Base-by-base conservation (phyloP, 1,140 invertebrate species). In the Lordiphosa clarofinis region DNA sequence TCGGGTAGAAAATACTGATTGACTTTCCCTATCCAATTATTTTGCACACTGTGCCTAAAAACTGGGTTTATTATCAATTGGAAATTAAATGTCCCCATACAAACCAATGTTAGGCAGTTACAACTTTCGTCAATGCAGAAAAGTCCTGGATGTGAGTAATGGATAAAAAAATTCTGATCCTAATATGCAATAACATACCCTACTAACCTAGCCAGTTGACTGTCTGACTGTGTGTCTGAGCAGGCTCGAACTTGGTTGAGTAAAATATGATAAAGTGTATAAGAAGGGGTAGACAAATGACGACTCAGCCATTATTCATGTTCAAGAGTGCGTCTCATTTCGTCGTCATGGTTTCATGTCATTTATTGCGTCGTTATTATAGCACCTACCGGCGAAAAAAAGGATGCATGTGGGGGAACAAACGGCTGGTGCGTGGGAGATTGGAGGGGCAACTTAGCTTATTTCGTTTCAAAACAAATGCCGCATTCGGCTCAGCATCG, bases 321-420 rank as follows among this genome's bases (percentile, higher is more conserved):
- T 69, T 84, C 65, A 82, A 84, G 76, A 69, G 64, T 75, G 81
- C 64, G 74, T 86, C 69, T 73, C 78, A 81, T 70, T 67, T 59
- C 67, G 66, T 81, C 63, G 76, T 72, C 67, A 82, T 82, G 76
- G 61, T 56, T 68, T 82, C 75, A 15, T 15, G 75, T 82, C 75
- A 82, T 84, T 84, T 84, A 84, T 84, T 72, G 79, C 81, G 79
- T 86, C 71, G 79, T 81, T 81, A 86, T 81, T 72, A 65, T 54
- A 65, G 75, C 73, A 79, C 75, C 75, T 74, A 75, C 56, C 56
- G 60, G 37, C 46, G 21, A 40, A 56, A 42, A 46, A 44, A 28
- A 28, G 6, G 24, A 28, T 7, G 13, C 19, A 21, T 48, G 19
- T 47, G 31, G 10, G 21, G 42, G 12, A 33, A 36, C n/a, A 37